A percentile compares a stretch with the other conserved stretches of the same genome.
Evolutionary conservation across 1,140 invertebrate species (phyloP).

Genomic region (Delia radicum): DNA sequence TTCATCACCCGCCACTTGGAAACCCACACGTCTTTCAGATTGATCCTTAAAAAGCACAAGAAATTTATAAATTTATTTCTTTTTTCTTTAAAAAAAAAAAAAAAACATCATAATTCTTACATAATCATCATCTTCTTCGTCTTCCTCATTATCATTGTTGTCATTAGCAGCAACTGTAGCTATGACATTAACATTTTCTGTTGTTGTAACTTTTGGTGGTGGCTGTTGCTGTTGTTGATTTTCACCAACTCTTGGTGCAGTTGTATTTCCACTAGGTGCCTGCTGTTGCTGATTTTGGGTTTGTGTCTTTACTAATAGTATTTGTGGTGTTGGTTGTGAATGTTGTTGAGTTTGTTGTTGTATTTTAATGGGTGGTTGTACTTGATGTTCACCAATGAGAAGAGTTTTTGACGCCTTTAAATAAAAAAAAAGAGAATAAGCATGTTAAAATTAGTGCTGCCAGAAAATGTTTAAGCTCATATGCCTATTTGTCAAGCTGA

Average conservation of each 20-base stretch:
- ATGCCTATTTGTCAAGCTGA: too few relatives aligned
- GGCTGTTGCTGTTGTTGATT: background rate
- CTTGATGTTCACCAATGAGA: background rate
- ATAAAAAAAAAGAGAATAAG: too few relatives aligned
- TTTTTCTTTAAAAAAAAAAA: background rate
- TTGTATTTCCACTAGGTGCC: conserved; percentile 15
- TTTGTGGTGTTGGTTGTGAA: conserved; percentile 37
- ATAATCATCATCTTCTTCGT: conserved; percentile 50
- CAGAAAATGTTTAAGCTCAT: too few relatives aligned
- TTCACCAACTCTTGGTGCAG: background rate
- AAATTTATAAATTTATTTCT: background rate
- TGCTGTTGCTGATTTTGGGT: conserved; percentile 25
- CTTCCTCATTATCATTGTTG: conserved; percentile 37
- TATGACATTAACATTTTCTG: background rate
- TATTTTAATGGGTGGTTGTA: conserved; percentile 32
- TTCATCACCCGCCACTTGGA: conserved; percentile 46
- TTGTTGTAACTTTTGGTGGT: conserved; percentile 10
- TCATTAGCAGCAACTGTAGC: conserved; percentile 31
- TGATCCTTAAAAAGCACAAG: conserved; percentile 35
- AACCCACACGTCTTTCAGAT: conserved; percentile 49
- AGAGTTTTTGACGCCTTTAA: too few relatives aligned
- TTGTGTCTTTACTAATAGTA: conserved; percentile 25
- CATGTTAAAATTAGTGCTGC: too few relatives aligned
- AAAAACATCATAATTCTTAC: conserved; percentile 30
- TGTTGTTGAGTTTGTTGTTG: conserved; percentile 35